Percentiles rank a stretch among this genome's conserved stretches.
phyloP scores from a whole-genome alignment of 2,113 vertebrate species.

The Actenoides lindsayi region DNA sequence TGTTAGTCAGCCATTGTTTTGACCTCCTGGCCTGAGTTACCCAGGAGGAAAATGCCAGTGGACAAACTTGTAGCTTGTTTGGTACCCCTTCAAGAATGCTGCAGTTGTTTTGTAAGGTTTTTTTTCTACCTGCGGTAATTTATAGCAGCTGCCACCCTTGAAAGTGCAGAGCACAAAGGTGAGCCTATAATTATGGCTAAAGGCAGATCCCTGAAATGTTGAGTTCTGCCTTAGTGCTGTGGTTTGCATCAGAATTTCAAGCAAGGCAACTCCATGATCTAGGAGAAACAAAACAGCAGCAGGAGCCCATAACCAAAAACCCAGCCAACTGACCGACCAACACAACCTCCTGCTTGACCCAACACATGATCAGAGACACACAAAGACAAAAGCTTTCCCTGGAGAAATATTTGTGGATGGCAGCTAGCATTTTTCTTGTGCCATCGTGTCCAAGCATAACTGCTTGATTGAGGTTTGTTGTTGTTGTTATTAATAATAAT shows the following conservation, averaged over 20 bases:
- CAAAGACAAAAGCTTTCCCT: not conserved
- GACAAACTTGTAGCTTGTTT: constrained; percentile 3
- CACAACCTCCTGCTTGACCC: not conserved
- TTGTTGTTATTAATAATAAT: not conserved
- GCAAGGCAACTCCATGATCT: not conserved
- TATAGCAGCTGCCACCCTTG: not conserved
- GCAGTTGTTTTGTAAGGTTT: not conserved
- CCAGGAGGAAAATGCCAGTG: constrained; percentile 35
- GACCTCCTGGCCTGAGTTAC: constrained; percentile 33
- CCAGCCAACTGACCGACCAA: not conserved
- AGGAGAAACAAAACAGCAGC: not conserved
- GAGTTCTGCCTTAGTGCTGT: not conserved
- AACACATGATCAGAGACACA: not conserved
- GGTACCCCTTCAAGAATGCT: constrained; percentile 19
- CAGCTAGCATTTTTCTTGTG: not conserved
- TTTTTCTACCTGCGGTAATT: constrained; percentile 36
- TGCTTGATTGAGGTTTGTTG: not conserved
- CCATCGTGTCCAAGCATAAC: not conserved
- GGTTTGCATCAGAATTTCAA: not conserved
- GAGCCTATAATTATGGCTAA: constrained; percentile 19
- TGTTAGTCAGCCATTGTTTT: constrained; percentile 57
- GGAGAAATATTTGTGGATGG: not conserved
- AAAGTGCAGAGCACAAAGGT: constrained; percentile 37
- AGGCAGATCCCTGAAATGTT: not conserved
- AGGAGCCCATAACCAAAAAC: not conserved